Evolutionary conservation across 2,797 vertebrate species (phyloP).

Genomic region (Crocidura indochinensis): DNA sequence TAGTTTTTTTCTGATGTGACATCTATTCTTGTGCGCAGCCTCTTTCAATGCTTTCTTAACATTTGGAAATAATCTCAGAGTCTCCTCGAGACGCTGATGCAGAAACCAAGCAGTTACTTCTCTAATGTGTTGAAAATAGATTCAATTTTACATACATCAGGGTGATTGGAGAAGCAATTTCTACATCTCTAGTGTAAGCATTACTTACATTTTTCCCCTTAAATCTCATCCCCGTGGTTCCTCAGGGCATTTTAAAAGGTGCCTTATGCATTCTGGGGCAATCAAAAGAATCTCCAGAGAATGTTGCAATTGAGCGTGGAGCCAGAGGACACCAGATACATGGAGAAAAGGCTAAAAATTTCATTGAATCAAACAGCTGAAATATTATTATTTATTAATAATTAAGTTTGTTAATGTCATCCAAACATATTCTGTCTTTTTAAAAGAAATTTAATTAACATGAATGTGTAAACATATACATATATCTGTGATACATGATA

Average conservation of each 20-base stretch:
- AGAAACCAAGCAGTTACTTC: conserved; percentile 84
- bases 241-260: conserved; percentile 75
- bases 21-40: conserved; percentile 74
- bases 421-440: conserved; percentile 36
- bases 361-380: conserved; percentile 62
- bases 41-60: conserved; percentile 75
- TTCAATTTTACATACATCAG: conserved; percentile 87
- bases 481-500: too few species aligned
- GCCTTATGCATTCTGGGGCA: conserved; percentile 69
- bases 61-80: conserved; percentile 85
- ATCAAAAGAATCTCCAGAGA: conserved; percentile 70
- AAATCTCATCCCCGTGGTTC: conserved; percentile 80
- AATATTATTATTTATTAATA: conserved; percentile 68
- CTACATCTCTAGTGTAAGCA: conserved; percentile 84
- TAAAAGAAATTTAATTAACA: conserved; percentile 63
- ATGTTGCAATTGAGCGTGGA: conserved; percentile 26
- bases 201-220: conserved; percentile 69
- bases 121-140: conserved; percentile 86
- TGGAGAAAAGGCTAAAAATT: conserved; percentile 44
- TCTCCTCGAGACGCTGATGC: conserved; percentile 82
- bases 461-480: background rate
- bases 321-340: conserved; percentile 33
- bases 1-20: conserved; percentile 67
- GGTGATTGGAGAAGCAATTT: conserved; percentile 89
- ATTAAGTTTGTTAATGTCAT: conserved; percentile 13